Percentiles rank a stretch among this genome's conserved stretches.
Evolutionary conservation across 2,888 invertebrate species (phyloP).

Genomic region (Gymnosoma rotundatum): DNA sequence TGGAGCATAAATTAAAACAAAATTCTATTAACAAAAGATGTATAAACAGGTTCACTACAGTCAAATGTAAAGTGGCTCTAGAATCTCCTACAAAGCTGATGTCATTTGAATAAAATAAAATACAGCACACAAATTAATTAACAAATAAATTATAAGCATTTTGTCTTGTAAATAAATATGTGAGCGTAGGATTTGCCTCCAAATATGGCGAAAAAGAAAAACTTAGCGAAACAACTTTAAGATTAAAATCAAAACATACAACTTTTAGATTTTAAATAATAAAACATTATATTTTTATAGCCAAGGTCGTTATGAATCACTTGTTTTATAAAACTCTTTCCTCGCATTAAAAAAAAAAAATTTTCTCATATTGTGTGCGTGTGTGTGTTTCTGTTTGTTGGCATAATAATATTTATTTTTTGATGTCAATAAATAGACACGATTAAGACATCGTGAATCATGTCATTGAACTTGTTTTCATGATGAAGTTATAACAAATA

Average conservation of each 20-base stretch:
- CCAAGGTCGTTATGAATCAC: constrained; percentile 58
- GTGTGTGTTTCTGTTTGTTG: neutral
- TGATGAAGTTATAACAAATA: constrained; percentile 20
- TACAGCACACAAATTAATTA: neutral
- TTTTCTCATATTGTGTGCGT: neutral
- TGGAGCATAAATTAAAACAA: neutral
- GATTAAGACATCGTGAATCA: constrained; percentile 7
- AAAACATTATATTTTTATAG: constrained; percentile 44
- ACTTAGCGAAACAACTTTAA: constrained; percentile 15
- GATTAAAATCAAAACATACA: constrained; percentile 16
- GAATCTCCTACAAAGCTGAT: constrained; percentile 38
- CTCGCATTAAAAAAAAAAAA: neutral
- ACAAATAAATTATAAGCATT: constrained; percentile 22
- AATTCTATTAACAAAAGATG: constrained; percentile 10
- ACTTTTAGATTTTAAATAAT: constrained; percentile 35
- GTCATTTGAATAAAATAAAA: constrained; percentile 30
- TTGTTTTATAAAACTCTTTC: neutral
- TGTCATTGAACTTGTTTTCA: constrained; percentile 63
- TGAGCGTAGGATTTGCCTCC: constrained; percentile 47
- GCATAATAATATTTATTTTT: neutral
- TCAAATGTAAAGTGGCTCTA: neutral
- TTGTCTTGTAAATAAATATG: neutral
- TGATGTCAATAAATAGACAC: neutral
- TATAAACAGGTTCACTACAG: neutral
- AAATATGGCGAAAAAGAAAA: constrained; percentile 42